A percentile compares a stretch with the other conserved stretches of the same genome.
Conservation (phyloP, 2,888 invertebrate genomes). For the Pecten maximus region DNA sequence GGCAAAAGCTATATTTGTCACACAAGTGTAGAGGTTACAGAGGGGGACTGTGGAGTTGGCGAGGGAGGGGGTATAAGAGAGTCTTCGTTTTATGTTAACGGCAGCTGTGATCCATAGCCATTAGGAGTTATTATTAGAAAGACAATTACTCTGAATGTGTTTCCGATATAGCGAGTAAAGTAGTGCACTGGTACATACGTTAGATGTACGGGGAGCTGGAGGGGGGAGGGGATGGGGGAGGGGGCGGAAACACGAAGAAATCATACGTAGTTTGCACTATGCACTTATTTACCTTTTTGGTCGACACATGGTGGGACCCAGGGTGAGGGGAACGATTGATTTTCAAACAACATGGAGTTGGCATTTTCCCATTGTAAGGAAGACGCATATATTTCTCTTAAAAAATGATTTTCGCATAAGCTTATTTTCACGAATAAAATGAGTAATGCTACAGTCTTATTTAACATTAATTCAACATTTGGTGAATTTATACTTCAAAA, state of each 20-base stretch:
- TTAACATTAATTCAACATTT: too few species aligned
- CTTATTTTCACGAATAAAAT: too few species aligned
- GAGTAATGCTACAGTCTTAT: too few species aligned
- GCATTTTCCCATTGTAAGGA: background rate
- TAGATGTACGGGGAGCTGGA: background rate
- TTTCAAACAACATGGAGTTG: background rate
- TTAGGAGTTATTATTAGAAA: conserved; percentile 21
- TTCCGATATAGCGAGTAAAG: background rate
- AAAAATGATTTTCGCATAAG: too few species aligned
- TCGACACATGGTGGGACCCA: background rate
- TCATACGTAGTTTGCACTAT: background rate
- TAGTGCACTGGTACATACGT: background rate
- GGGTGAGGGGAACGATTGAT: background rate
- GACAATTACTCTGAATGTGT: conserved; percentile 16
- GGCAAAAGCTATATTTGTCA: background rate
- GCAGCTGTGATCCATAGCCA: background rate
- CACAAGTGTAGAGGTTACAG: background rate
- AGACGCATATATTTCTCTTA: too few species aligned
- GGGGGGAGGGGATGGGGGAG: background rate
- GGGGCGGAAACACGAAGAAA: background rate
- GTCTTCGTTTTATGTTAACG: background rate
- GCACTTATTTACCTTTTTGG: background rate
- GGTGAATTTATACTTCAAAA: too few species aligned
- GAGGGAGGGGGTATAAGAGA: background rate
- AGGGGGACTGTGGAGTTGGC: background rate